Base-by-base conservation (phyloP, 2,888 invertebrate genomes). In the Portevinia maculata region DNA sequence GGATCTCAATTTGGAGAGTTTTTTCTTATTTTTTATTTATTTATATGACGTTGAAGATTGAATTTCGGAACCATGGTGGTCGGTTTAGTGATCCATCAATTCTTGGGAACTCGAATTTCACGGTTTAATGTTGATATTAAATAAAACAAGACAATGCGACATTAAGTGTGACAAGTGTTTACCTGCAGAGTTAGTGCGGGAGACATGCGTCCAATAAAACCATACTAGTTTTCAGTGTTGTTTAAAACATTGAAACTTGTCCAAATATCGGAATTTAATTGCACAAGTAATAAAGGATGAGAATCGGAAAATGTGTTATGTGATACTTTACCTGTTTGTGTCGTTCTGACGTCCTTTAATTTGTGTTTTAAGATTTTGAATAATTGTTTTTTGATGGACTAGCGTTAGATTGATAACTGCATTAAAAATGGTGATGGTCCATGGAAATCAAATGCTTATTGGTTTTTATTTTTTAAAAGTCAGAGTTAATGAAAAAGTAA, bases 71-170 rank as follows among this genome's bases (percentile, higher is more conserved):
- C 75, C 76, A 73, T 78, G 78, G 60, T 71, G 78, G 83, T 60
- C 83, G 62, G 5, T 71, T 78, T 83, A 71, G 78, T 83, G 83
- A 78, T 83, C 71, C 78, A 73, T 78, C 78, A 73, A 78, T 60
- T 24, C 55, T 71, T 55, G 32, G 32, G 37, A 70, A 83, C 44
- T 83, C 83, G 78, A 83, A 83, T 83, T 83, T 83, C 78, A 83
- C 83, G 81, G 81, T 76, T 81, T 64, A 65, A 65, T 76, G 62
- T 17, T 60, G 76, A 52, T 67, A 65, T 60, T 24, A 46, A 19
- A 70, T 21, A 48, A 46, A 44, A 62, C 5, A 34, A 32, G 46
- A 39, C 44, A 73, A 69, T 48, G 11, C 50, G 74, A 59, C 81
- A 76, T 75, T 53, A 81, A 76, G 76, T 65, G 76, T 83, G 76